Base-by-base conservation (phyloP, 2,113 vertebrate species). In the Podilymbus podiceps region DNA sequence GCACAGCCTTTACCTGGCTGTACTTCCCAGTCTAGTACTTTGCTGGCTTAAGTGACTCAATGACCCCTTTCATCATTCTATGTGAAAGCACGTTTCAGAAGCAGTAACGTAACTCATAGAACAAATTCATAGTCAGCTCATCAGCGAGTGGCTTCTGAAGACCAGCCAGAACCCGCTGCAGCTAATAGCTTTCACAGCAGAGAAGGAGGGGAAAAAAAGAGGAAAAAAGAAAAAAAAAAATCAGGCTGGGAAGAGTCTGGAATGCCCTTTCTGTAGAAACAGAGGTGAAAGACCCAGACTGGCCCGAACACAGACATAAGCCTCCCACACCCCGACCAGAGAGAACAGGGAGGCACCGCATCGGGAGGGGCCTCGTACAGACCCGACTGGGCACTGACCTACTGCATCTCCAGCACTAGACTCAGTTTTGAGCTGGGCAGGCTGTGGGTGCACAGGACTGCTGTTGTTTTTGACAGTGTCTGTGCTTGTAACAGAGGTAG, bases 381-480 rank as follows among this genome's bases (percentile, higher is more conserved):
- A 35, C 64, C 62, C 64, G 68, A 8, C 44, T 28, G 47, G 72
- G 62, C 78, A 98, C 98, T 98, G 95, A 98, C 98, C 98, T 97
- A 98, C 93, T 96, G 98, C 66, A 80, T 98, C 98, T 97, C 96
- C 98, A 96, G 97, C 76, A 67, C 91, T 95, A 93, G 98, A n/a
- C 87, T 98, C 98, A 75, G 89, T 79, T 91, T 98, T 98, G 94
- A 95, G 93, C 94, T 96, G 97, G 95, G 98, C 68, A 97, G 98
- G 97, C 91, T 97, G 98, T 68, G 98, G 95, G 27, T 95, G 98
- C 66, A 98, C 98, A 58, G 99, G 99, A 93, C 99, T 99, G 91
- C 76, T 98, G 96, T 98, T 99, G 97, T 99, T 99, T 95, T 99
- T 98, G 91, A 98, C 96, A 95, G 98, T 91, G 83, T 98, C 99